Evolutionary conservation across 2,113 vertebrate genomes (phyloP).

Genomic region (Megaceryle torquata): DNA sequence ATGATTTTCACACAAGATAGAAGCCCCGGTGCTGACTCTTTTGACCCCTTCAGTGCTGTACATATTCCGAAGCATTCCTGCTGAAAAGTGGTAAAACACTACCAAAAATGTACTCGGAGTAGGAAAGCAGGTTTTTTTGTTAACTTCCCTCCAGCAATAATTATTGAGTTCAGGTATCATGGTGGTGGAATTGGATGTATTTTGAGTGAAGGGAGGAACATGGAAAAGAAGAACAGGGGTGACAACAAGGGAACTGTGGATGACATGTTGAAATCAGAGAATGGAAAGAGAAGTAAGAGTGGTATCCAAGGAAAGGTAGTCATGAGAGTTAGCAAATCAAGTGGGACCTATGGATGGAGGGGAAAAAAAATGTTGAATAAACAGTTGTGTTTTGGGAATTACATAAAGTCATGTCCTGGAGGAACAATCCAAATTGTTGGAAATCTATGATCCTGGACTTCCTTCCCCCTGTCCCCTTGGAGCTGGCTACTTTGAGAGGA

Average conservation of each 20-base stretch:
- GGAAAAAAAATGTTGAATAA: background rate
- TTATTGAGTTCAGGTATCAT: background rate
- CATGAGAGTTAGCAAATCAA: background rate
- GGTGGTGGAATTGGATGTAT: background rate
- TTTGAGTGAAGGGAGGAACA: background rate
- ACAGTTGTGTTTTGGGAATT: background rate
- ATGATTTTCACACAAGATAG: background rate
- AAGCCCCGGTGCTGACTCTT: background rate
- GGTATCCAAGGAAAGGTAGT: background rate
- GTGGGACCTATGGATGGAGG: background rate
- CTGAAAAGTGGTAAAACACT: background rate
- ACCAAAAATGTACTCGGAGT: background rate
- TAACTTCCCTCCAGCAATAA: background rate
- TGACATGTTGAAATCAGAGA: background rate
- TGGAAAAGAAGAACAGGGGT: background rate
- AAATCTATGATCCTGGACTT: background rate
- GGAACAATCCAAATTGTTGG: background rate
- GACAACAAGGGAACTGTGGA: background rate
- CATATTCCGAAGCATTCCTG: background rate
- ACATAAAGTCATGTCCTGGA: background rate
- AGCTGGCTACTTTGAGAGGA: background rate
- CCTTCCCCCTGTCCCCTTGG: rapidly evolving
- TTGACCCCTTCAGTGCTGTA: background rate
- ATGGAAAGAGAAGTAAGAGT: background rate
- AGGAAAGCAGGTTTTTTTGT: background rate